Percentiles rank a stretch among this genome's conserved stretches.
phyloP scores from a whole-genome alignment of 1,140 invertebrate species.

The Diuraphis noxia region DNA sequence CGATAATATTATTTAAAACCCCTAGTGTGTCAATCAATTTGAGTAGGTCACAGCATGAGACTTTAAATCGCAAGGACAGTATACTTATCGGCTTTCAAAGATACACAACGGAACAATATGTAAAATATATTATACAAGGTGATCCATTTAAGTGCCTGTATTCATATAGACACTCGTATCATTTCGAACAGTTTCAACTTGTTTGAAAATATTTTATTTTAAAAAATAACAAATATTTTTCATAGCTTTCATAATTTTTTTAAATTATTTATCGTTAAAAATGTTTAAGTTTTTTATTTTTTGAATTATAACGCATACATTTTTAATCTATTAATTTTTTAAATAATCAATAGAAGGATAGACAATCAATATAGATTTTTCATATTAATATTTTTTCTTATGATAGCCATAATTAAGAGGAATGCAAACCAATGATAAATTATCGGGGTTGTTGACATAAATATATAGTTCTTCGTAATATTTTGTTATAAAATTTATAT shows the following conservation, averaged over 20 bases:
- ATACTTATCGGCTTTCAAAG: background rate
- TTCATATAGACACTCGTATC: background rate
- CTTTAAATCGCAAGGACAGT: constrained; percentile 1
- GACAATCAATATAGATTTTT: no score
- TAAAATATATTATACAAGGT: background rate
- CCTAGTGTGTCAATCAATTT: background rate
- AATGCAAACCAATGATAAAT: no score
- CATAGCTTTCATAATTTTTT: no score
- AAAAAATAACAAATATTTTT: background rate
- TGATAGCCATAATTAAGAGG: no score
- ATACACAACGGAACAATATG: background rate
- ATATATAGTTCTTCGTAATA: no score
- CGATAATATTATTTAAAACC: background rate
- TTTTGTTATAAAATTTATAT: no score
- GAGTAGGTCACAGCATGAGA: background rate
- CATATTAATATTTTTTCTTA: no score
- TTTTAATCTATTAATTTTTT: no score
- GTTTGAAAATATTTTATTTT: background rate
- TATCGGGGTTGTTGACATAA: no score
- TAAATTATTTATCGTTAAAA: background rate
- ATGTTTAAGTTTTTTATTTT: no score
- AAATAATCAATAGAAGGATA: no score
- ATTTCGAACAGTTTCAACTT: background rate
- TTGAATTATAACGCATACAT: no score
- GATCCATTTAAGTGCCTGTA: background rate